Conservation (phyloP, 2,888 invertebrate genomes). For the Cryptus armator region DNA sequence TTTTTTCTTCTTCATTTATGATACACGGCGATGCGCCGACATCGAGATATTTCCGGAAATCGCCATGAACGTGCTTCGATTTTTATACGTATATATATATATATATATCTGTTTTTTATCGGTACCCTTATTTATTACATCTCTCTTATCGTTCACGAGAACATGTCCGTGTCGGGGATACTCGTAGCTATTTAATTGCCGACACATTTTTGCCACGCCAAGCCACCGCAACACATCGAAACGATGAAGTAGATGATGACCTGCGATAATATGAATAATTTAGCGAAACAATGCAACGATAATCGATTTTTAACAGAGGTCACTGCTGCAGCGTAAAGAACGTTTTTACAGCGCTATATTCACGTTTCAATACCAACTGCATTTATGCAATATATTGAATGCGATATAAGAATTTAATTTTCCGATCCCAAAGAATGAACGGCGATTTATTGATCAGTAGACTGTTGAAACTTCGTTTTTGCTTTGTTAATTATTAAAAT, state of each 20-base stretch:
- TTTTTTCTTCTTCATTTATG: conserved; percentile 33
- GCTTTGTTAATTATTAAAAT: neutral
- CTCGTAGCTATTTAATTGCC: conserved; percentile 80
- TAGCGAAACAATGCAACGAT: neutral
- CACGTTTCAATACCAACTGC: too few relatives aligned
- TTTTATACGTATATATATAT: neutral
- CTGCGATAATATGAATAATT: conserved; percentile 75
- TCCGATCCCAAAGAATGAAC: too few relatives aligned
- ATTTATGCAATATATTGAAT: too few relatives aligned
- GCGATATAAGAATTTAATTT: too few relatives aligned
- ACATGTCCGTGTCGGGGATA: neutral
- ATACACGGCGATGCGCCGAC: conserved; percentile 27
- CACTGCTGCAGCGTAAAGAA: neutral
- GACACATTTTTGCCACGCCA: conserved; percentile 91
- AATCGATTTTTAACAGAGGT: neutral
- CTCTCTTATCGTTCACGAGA: neutral
- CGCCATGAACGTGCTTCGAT: conserved; percentile 1
- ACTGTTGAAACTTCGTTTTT: neutral
- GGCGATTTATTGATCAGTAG: too few relatives aligned
- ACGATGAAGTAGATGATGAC: conserved; percentile 93
- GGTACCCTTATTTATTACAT: conserved; percentile 15
- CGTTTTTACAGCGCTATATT: too few relatives aligned
- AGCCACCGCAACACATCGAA: conserved; percentile 94
- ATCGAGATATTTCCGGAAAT: conserved; percentile 20
- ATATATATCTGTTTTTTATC: neutral